Conservation (phyloP, 2,797 vertebrate genomes). For the Smutsia temminckii region DNA sequence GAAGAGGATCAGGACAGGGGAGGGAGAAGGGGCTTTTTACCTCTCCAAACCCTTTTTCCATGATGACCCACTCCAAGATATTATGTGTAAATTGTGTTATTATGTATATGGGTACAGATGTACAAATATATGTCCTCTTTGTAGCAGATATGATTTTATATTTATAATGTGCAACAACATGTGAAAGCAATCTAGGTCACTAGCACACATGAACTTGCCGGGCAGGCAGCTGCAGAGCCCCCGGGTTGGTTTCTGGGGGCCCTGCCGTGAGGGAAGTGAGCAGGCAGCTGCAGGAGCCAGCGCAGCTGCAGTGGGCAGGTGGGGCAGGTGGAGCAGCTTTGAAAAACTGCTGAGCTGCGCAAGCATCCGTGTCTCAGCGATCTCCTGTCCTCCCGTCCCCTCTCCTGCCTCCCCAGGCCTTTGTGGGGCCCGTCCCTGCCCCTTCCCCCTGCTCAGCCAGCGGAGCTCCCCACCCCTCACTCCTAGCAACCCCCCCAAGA, state of each 20-base stretch:
- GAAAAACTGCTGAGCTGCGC: background rate
- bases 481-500: background rate
- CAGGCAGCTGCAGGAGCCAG: background rate
- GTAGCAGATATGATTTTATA: conserved; percentile 88
- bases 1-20: background rate
- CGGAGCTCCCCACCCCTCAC: background rate
- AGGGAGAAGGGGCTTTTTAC: conserved; percentile 59
- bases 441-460: background rate
- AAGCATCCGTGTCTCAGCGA: background rate
- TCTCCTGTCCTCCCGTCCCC: background rate
- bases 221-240: background rate
- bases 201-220: background rate
- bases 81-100: conserved; percentile 88
- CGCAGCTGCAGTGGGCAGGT: background rate
- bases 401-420: background rate
- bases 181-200: conserved; percentile 67
- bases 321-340: background rate
- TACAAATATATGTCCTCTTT: conserved; percentile 86
- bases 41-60: conserved; percentile 62
- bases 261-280: background rate
- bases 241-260: background rate
- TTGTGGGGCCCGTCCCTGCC: background rate
- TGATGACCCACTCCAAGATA: conserved; percentile 78
- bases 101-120: conserved; percentile 89
- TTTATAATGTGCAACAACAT: conserved; percentile 82